These are phyloP conservation scores for Macrophya alboannulata DNA, from an alignment of 2,888 invertebrate genomes.

Conservation along the genomic window DNA sequence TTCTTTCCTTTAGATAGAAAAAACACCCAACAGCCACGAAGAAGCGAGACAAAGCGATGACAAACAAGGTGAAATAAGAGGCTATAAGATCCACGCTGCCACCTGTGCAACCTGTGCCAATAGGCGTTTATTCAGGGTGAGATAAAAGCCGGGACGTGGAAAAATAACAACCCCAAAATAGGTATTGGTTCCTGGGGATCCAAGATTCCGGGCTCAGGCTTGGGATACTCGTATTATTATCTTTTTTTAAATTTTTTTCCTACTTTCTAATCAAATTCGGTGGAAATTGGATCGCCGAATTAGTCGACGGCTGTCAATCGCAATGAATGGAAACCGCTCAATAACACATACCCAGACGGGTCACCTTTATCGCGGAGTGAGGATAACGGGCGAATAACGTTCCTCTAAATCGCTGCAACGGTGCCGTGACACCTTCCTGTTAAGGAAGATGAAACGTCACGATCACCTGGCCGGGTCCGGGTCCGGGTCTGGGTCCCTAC, in stretches of 20 bases:
- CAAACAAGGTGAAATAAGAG: constrained; percentile 48
- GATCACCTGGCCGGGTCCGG: constrained; percentile 39
- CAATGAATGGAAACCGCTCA: background rate
- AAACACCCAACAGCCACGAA: background rate
- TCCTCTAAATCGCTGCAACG: constrained; percentile 43
- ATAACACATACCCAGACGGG: background rate
- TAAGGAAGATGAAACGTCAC: constrained; percentile 54
- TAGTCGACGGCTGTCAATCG: background rate
- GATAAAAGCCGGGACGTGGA: constrained; percentile 27
- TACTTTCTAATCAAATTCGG: background rate
- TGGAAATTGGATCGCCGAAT: background rate
- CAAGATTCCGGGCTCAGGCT: background rate
- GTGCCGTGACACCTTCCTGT: constrained; percentile 38
- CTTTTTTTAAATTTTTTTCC: background rate
- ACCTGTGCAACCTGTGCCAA: constrained; percentile 32
- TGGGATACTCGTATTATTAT: background rate
- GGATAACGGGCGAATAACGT: constrained; percentile 41
- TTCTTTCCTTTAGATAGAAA: background rate
- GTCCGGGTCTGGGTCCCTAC: background rate
- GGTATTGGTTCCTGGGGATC: background rate
- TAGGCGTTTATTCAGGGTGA: constrained; percentile 32
- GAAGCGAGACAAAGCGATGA: constrained; percentile 25
- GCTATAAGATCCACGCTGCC: constrained; percentile 31
- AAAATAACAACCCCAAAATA: constrained; percentile 8
- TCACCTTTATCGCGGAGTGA: background rate